These are phyloP conservation scores for Phainopepla nitens DNA, from an alignment of 2,113 vertebrate species.

Conservation along the genomic window DNA sequence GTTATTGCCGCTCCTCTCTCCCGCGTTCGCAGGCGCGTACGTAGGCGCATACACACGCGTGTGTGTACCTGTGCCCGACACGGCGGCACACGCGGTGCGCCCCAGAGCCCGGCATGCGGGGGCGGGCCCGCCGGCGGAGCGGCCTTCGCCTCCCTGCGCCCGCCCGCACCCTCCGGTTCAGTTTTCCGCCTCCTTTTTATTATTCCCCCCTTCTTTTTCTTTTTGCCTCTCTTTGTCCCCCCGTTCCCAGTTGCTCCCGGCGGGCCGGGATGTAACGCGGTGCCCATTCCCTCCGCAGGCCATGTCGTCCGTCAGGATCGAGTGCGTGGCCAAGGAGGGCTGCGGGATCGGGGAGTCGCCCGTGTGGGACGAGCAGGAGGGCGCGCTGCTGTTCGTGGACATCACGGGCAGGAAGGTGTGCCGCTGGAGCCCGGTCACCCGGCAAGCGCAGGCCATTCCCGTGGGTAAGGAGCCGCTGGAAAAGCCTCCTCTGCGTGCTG, in stretches of 20 bases:
- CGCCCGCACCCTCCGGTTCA: neutral
- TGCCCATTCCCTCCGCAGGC: neutral
- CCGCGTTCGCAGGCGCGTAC: rapidly evolving
- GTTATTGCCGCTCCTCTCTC: rapidly evolving
- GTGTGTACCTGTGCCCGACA: rapidly evolving
- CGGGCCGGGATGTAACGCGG: neutral
- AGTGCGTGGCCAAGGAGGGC: constrained; percentile 71
- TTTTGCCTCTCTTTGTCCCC: rapidly evolving
- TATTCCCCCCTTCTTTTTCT: rapidly evolving
- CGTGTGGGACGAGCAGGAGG: constrained; percentile 85
- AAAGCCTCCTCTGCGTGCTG: neutral
- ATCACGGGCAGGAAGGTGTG: constrained; percentile 79
- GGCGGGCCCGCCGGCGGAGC: neutral
- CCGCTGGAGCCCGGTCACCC: constrained; percentile 76
- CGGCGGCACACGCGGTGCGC: neutral
- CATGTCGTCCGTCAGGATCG: constrained; percentile 84
- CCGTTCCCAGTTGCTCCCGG: neutral
- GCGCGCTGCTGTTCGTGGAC: constrained; percentile 84
- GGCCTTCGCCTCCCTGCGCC: neutral
- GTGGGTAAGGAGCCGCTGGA: constrained; percentile 73
- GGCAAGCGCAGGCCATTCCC: constrained; percentile 66
- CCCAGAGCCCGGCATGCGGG: neutral
- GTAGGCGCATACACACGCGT: rapidly evolving
- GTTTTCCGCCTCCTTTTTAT: neutral
- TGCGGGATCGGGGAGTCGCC: constrained; percentile 84